These are phyloP conservation scores for Strigamia transsilvanica DNA, from an alignment of 2,888 invertebrate species.

Conservation along the genomic window DNA sequence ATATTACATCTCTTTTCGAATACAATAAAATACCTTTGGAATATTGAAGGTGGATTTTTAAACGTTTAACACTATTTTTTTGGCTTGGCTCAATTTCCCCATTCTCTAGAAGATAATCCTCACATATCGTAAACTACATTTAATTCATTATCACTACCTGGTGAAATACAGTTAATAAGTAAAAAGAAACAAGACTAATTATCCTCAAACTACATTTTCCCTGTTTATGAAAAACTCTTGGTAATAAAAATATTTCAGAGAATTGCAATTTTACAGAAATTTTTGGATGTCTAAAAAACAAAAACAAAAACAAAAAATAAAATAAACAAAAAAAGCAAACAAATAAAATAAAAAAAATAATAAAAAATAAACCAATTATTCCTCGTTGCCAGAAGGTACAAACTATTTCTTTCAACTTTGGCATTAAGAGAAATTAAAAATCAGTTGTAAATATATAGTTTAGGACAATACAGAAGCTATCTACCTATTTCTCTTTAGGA, in stretches of 20 bases:
- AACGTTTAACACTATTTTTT: background rate
- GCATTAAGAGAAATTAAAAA: conserved; percentile 34
- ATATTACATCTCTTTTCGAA: background rate
- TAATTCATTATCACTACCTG: conserved; percentile 52
- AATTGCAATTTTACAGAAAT: conserved; percentile 35
- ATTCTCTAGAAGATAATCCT: conserved; percentile 51
- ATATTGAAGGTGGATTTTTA: conserved; percentile 50
- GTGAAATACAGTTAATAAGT: conserved; percentile 51
- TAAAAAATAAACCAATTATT: background rate
- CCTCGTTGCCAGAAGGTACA: conserved; percentile 33
- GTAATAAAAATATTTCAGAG: conserved; percentile 48
- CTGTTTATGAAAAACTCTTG: conserved; percentile 48
- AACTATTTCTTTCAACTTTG: conserved; percentile 43
- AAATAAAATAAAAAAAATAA: background rate
- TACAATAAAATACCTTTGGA: conserved; percentile 23
- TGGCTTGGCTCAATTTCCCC: conserved; percentile 52
- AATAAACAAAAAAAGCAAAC: background rate
- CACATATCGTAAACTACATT: conserved; percentile 49
- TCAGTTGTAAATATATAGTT: conserved; percentile 29
- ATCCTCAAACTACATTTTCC: conserved; percentile 46
- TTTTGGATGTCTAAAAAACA: conserved; percentile 12
- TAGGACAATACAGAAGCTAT: conserved; percentile 52
- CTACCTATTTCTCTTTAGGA: conserved; percentile 38
- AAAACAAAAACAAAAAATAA: background rate
- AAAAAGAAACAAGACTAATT: conserved; percentile 50